These are phyloP conservation scores for Polyodon spathula DNA, from an alignment of 2,113 vertebrate genomes.

Conservation along the genomic window DNA sequence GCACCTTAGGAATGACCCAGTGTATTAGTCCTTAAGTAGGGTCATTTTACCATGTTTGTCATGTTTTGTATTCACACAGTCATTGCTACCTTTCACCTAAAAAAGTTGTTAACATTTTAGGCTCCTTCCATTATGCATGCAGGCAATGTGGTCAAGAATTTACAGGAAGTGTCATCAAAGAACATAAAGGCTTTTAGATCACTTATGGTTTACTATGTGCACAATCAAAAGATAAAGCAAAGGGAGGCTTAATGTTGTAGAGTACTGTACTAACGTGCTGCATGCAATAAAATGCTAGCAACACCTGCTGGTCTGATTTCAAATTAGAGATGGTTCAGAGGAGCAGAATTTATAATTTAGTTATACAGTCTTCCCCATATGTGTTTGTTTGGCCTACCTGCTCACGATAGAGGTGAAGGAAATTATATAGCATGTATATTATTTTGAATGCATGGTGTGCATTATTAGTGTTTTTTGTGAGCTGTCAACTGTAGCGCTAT, in stretches of 20 bases:
- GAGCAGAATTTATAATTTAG: constrained; percentile 11
- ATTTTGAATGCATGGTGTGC: too few species aligned
- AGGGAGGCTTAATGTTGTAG: background rate
- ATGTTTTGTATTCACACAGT: too few species aligned
- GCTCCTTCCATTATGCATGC: background rate
- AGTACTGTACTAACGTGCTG: background rate
- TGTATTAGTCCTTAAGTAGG: too few species aligned
- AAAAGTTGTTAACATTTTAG: too few species aligned
- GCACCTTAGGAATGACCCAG: too few species aligned
- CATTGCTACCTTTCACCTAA: too few species aligned
- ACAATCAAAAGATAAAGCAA: constrained; percentile 8
- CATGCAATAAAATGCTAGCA: constrained; percentile 1
- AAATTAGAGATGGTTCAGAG: constrained; percentile 18
- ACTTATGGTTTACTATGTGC: constrained; percentile 10
- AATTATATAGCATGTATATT: too few species aligned
- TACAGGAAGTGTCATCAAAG: constrained; percentile 2
- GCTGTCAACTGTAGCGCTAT: too few species aligned
- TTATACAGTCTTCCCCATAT: constrained; percentile 19
- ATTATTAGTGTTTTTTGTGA: too few species aligned
- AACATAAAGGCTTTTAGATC: constrained; percentile 6
- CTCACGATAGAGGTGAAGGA: constrained; percentile 13
- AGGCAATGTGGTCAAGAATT: background rate
- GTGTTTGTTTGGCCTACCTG: constrained; percentile 27
- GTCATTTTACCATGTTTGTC: too few species aligned
- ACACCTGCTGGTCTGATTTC: constrained; percentile 27